These are phyloP conservation scores for Musca domestica DNA, from an alignment of 1,140 invertebrate genomes.

Conservation along the genomic window DNA sequence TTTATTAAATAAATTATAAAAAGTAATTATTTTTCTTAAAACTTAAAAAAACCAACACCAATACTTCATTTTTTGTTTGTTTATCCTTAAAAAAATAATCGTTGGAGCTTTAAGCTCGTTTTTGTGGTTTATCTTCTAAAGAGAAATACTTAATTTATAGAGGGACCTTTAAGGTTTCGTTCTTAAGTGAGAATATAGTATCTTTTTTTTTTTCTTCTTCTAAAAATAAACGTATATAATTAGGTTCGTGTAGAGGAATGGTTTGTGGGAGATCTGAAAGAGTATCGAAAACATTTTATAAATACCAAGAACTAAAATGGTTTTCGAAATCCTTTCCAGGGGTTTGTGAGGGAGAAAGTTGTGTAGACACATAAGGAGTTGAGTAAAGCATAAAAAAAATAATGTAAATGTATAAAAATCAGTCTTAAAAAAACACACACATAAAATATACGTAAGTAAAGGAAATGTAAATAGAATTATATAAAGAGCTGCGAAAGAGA, in stretches of 20 bases:
- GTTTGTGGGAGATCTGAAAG: slow-evolving; percentile 2
- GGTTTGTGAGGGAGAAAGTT: no score
- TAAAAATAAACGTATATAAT: background rate
- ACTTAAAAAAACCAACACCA: slow-evolving; percentile 2
- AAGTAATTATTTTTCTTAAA: no score
- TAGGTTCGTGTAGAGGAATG: no score
- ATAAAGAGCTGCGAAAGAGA: no score
- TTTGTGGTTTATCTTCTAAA: no score
- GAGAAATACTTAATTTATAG: no score
- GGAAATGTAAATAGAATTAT: background rate
- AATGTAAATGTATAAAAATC: slow-evolving; percentile 11
- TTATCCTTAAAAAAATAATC: no score
- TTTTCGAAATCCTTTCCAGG: slow-evolving; percentile 11
- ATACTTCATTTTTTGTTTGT: no score
- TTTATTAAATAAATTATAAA: slow-evolving; percentile 4
- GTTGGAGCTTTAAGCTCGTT: no score
- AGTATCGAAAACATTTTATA: slow-evolving; percentile 7
- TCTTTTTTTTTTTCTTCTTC: background rate
- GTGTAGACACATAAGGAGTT: no score
- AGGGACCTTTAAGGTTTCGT: background rate
- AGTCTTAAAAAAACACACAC: slow-evolving; percentile 20
- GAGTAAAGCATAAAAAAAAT: background rate
- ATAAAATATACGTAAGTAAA: no score
- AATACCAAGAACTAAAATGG: no score
- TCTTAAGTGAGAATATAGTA: background rate